Evolutionary conservation across 2,888 invertebrate genomes (phyloP).

Genomic region (Cheilosia vulpina): DNA sequence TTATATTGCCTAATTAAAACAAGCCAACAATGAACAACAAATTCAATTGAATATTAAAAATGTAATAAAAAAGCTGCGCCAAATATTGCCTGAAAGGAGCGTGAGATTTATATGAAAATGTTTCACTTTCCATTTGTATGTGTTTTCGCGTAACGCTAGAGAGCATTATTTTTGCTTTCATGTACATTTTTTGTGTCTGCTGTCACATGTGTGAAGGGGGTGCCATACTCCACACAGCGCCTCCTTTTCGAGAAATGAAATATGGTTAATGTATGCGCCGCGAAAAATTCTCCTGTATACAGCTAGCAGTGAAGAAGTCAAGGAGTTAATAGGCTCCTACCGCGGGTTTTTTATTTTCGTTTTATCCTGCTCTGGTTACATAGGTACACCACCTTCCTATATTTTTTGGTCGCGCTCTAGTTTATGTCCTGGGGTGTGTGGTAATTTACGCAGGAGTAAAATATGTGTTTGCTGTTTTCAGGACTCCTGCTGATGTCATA

Average conservation of each 20-base stretch:
- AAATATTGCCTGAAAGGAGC: conserved; percentile 9
- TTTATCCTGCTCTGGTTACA: conserved; percentile 6
- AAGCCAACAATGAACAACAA: conserved; percentile 22
- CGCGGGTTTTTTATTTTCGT: conserved; percentile 1
- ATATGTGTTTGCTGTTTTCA: conserved; percentile 49
- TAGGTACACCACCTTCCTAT: conserved; percentile 1
- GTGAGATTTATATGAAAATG: conserved; percentile 42
- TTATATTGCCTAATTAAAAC: conserved; percentile 52
- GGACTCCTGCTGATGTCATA: conserved; percentile 51
- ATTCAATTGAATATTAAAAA: conserved; percentile 65
- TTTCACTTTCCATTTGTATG: conserved; percentile 31
- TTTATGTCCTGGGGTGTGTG: conserved; percentile 58
- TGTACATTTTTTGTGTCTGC: background rate
- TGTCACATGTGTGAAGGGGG: conserved; percentile 41
- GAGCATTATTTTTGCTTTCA: background rate
- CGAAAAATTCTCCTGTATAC: conserved; percentile 14
- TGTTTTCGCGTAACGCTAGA: background rate
- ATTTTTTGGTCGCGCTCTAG: conserved; percentile 42
- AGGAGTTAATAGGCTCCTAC: conserved; percentile 51
- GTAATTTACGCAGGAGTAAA: conserved; percentile 51
- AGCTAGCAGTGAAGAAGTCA: conserved; percentile 18
- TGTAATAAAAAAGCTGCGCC: conserved; percentile 39
- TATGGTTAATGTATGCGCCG: conserved; percentile 46
- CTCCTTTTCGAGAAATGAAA: conserved; percentile 27
- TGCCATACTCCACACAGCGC: background rate